A percentile compares a stretch with the other conserved stretches of the same genome.
phyloP scores from a whole-genome alignment of 2,113 vertebrate genomes.

The Macrotus californicus region DNA sequence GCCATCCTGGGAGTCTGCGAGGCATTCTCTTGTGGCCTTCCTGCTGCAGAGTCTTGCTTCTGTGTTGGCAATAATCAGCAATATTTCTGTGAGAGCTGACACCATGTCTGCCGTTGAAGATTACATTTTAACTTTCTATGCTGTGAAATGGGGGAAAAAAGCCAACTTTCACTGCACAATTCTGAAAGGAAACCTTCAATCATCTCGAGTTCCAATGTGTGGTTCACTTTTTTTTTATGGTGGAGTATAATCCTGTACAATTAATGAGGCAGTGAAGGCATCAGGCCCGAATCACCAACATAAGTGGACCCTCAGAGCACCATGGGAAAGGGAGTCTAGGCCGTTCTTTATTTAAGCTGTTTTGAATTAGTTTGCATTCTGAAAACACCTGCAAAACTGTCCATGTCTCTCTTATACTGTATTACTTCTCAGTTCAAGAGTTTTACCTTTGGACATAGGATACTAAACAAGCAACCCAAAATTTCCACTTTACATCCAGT shows the following conservation, averaged over 20 bases:
- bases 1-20: not conserved
- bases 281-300: not conserved
- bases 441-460: not conserved
- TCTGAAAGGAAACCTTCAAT: not conserved
- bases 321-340: not conserved
- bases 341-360: not conserved
- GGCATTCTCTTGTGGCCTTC: not conserved
- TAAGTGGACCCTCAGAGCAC: not conserved
- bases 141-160: not conserved
- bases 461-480: not conserved
- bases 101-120: not conserved
- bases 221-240: not conserved
- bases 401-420: not conserved
- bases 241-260: not conserved
- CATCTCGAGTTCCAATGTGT: not conserved
- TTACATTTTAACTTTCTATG: conserved; percentile 37
- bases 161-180: not conserved
- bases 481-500: not conserved
- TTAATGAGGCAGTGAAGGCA: not conserved
- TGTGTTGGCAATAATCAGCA: not conserved
- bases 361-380: conserved; percentile 17
- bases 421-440: not conserved
- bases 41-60: not conserved
- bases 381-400: not conserved
- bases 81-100: not conserved